phyloP scores from a whole-genome alignment of 2,888 invertebrate genomes.

The Raillietiella orientalis region DNA sequence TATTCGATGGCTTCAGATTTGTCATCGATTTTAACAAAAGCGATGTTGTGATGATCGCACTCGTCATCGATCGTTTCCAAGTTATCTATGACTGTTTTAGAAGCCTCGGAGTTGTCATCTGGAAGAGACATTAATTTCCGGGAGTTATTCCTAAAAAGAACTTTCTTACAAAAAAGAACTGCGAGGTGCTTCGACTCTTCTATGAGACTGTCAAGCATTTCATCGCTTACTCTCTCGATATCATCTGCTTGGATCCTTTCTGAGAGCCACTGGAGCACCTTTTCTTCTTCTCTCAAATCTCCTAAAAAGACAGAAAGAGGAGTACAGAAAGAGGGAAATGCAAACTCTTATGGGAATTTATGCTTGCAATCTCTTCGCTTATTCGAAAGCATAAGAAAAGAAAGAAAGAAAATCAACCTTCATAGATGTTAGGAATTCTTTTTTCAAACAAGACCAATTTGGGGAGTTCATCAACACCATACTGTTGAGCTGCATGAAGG shows the following conservation, averaged over 20 bases:
- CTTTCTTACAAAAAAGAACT: constrained; percentile 12
- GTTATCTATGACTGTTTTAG: constrained; percentile 49
- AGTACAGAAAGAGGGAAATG: too few species aligned
- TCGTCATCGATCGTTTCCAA: constrained; percentile 79
- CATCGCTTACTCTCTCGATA: constrained; percentile 12
- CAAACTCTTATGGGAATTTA: too few species aligned
- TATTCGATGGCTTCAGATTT: constrained; percentile 63
- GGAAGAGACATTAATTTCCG: too few species aligned
- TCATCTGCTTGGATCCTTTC: constrained; percentile 24
- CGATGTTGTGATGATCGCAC: constrained; percentile 55
- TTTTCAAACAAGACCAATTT: constrained; percentile 76
- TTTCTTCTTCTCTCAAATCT: constrained; percentile 74
- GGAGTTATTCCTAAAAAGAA: too few species aligned
- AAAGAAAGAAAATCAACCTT: too few species aligned
- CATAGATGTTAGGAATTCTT: constrained; percentile 66
- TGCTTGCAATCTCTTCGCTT: too few species aligned
- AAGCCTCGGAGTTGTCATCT: constrained; percentile 70
- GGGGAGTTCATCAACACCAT: constrained; percentile 50
- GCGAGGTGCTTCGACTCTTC: constrained; percentile 11
- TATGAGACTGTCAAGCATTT: constrained; percentile 12
- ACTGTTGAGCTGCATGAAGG: constrained; percentile 41
- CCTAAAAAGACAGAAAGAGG: constrained; percentile 25
- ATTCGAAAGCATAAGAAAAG: too few species aligned
- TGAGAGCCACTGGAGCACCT: constrained; percentile 80
- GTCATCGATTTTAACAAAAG: constrained; percentile 73